Evolutionary conservation across 2,113 vertebrate species (phyloP), one percentile per base, ranked within the genome.

Genomic region (Colistium nudipinnis): DNA sequence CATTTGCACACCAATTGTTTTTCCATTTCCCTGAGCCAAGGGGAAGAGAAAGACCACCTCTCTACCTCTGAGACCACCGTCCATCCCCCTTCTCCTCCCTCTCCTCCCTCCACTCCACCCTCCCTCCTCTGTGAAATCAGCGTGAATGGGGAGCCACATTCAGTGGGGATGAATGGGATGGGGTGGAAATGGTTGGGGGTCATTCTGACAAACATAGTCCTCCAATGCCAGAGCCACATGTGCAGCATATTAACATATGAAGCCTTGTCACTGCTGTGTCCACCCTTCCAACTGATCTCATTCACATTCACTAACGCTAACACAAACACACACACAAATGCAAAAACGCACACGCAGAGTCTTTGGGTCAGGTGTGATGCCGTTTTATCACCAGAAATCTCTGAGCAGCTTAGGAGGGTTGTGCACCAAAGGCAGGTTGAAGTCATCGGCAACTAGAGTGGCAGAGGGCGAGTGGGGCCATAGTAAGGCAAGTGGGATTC

Each of bases 1-100:
- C 89, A 93, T 93, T 92, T 92, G 91, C 91, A 93, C 92, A 91
- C 88, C 90, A 92, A 92, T 93, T 92, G 91, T 93, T 91, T 92
- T 91, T 89, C 76, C 83, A 85, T 91, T 87, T 91, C 85, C 85
- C 73, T 74, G 83, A 78, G 82, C 82, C 82, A 85, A 82, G 78
- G 62, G 88, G 85, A 87, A 86, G 84, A 91, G 88, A 90, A 90
- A 90, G 76, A 84, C 88, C 83, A 90, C 87, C 80, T 90, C 81
- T 88, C 74, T 88, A 83, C 85, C 83, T 81, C 86, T 80, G 85
- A 88, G 88, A 78, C 86, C 67, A 51, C 74, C 59, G 27, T 72
- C 65, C 70, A 72, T 80, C 52, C 80, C 66, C 67, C 66, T 67
- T 53, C 28, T 22, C 43, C 47, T 45, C 43, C 70, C 20, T 67